These are phyloP conservation scores for Latrodectus hesperus DNA, from an alignment of 2,888 invertebrate genomes.

Conservation along the genomic window DNA sequence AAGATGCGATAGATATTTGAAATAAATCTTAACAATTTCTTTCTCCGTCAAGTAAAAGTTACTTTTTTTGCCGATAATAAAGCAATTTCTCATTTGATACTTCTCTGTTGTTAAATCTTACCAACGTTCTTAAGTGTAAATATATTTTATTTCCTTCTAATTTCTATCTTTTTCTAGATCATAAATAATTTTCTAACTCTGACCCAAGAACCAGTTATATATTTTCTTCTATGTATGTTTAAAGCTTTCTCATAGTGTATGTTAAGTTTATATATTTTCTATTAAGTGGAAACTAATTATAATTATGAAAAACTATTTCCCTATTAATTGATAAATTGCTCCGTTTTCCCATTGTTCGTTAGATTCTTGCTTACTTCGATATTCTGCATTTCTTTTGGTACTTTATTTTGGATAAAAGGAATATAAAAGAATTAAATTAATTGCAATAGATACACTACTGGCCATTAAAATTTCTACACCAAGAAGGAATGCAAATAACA, in stretches of 20 bases:
- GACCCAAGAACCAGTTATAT: background rate
- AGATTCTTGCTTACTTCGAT: background rate
- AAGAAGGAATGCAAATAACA: too few relatives aligned
- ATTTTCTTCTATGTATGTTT: background rate
- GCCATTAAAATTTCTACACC: too few relatives aligned
- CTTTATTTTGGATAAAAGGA: too few relatives aligned
- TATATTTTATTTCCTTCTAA: conserved; percentile 9
- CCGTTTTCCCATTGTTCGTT: background rate
- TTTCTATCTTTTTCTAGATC: background rate
- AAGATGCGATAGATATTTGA: background rate
- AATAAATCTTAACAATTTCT: background rate
- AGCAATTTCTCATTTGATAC: background rate
- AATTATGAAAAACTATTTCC: background rate
- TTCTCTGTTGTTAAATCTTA: background rate
- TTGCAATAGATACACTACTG: too few relatives aligned
- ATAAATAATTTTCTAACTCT: background rate
- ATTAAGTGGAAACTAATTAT: background rate
- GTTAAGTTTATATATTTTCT: conserved; percentile 2
- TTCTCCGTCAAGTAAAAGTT: background rate
- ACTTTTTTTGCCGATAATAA: background rate
- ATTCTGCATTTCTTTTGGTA: too few relatives aligned
- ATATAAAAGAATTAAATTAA: too few relatives aligned
- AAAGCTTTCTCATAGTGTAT: background rate
- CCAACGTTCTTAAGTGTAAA: background rate
- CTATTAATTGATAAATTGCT: background rate